Base-by-base conservation (phyloP, 2,888 invertebrate genomes). In the Empis stercorea region DNA sequence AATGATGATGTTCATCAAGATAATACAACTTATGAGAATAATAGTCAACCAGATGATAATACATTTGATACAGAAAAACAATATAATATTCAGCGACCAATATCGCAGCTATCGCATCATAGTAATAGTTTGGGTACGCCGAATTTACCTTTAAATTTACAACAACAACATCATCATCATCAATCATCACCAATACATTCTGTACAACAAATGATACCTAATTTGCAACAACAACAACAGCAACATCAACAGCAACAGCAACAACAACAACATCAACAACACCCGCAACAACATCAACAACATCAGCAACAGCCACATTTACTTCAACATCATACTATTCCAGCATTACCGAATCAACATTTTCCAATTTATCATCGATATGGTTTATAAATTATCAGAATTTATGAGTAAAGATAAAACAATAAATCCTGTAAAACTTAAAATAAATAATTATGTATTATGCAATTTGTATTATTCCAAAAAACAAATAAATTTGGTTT, bases 191-290 rank as follows among this genome's bases (percentile, higher is more conserved):
- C 54, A 13, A 63, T 64, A 48, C 65, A 65, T n/a, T 45, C 61
- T 1, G 64, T 64, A 43, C 51, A 52, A 32, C 49, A 48, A 43
- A 46, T 47, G 40, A 43, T 45, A 14, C 40, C 49, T 14, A 13
- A 49, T 32, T 42, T 48, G 1, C 62, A 64, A 1, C 63, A 64
- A 9, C 64, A 65, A 36, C 64, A 63, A 50, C 61, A 27, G 17
- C 38, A 38, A 17, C 38, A 38, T 11, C 17, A 17, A 3, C 16
- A 17, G 4, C 38, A 16, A 4, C 17, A 17, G 3, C 38, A 16
- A 10, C 38, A 38, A 11, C 38, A 38, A 17, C 37, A 37, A 20
- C 40, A 40, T 10, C 65, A 64, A 46, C 63, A 64, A 9, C 64
- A 65, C 32, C 64, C 62, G 50, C 61, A 27, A 17, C 38, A 38